Evolutionary conservation across 35 echinoderm and acorn worm species (phyloP).

Genomic region (Lytechinus variegatus): DNA sequence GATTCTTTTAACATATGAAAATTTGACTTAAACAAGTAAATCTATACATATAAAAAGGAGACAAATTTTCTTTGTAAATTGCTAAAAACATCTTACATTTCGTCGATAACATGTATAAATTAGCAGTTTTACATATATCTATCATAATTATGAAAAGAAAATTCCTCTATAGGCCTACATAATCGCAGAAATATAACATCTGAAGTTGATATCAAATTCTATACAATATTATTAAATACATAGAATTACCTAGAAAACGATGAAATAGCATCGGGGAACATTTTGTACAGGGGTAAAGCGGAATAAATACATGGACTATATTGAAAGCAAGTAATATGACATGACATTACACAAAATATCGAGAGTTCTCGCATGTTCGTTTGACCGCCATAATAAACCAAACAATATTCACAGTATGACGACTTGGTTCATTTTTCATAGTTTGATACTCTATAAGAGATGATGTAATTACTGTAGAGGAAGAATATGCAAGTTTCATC

Average conservation of each 20-base stretch:
- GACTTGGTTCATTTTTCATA: background rate
- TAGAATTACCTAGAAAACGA: slow-evolving; percentile 25
- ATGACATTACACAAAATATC: background rate
- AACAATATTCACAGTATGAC: background rate
- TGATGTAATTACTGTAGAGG: background rate
- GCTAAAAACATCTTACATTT: background rate
- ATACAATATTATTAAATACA: background rate
- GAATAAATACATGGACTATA: slow-evolving; percentile 18
- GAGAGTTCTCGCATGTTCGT: background rate
- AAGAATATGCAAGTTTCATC: background rate
- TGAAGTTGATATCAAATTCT: background rate
- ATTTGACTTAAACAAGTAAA: background rate
- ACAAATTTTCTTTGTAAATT: background rate
- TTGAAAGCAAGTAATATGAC: background rate
- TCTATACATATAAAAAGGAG: slow-evolving; percentile 2
- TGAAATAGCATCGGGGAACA: background rate
- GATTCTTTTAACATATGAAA: background rate
- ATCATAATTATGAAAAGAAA: background rate
- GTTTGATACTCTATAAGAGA: background rate
- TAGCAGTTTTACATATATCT: background rate
- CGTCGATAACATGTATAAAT: background rate
- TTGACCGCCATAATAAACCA: background rate
- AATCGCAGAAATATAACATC: background rate
- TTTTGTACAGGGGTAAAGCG: background rate
- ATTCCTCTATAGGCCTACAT: background rate